Conservation (phyloP, 2,888 invertebrate species). For the Dynastes maya region DNA sequence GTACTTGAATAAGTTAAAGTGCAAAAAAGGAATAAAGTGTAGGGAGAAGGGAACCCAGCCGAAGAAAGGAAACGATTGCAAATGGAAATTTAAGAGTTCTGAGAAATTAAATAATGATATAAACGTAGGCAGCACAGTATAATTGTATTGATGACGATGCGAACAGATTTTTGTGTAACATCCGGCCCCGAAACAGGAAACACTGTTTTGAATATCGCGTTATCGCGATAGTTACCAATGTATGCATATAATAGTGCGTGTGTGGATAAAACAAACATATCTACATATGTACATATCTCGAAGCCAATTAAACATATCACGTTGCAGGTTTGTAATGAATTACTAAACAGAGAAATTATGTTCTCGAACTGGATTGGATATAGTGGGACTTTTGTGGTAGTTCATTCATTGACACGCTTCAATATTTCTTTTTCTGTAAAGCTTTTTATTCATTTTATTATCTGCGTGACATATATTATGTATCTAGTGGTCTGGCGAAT, state of each 20-base stretch:
- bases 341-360: conserved; percentile 24
- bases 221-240: conserved; percentile 29
- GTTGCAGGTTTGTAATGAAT: conserved; percentile 25
- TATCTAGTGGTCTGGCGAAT: conserved; percentile 16
- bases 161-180: conserved; percentile 46
- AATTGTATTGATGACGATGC: conserved; percentile 37
- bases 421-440: conserved; percentile 6
- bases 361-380: conserved; percentile 29
- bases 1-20: no score
- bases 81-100: conserved; percentile 43
- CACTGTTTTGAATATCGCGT: conserved; percentile 42
- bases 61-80: conserved; percentile 41
- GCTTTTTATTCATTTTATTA: conserved; percentile 24
- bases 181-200: conserved; percentile 45
- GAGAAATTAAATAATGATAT: conserved; percentile 44
- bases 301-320: conserved; percentile 35
- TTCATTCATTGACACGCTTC: conserved; percentile 19
- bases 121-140: conserved; percentile 25
- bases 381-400: conserved; percentile 21
- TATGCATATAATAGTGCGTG: neutral
- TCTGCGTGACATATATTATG: conserved; percentile 19
- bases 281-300: conserved; percentile 14
- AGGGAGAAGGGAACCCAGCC: neutral
- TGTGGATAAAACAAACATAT: conserved; percentile 5
- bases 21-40: no score